Percentiles rank a stretch among this genome's conserved stretches.
phyloP scores from a whole-genome alignment of 2,797 vertebrate genomes.

The Melanogrammus aeglefinus region DNA sequence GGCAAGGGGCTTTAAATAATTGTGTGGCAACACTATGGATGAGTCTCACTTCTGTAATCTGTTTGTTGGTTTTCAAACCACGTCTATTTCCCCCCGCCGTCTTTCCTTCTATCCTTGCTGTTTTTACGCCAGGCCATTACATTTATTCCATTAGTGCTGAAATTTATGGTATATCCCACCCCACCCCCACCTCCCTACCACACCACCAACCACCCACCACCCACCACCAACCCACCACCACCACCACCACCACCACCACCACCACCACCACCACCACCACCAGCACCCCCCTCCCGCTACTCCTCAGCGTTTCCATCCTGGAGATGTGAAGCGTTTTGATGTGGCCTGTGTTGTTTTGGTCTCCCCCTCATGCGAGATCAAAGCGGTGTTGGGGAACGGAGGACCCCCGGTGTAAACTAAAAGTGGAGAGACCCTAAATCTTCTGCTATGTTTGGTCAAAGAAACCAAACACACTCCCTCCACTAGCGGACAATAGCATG shows the following conservation, averaged over 20 bases:
- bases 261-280: background rate
- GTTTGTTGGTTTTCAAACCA: background rate
- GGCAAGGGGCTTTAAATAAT: background rate
- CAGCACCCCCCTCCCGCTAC: background rate
- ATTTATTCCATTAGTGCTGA: constrained; percentile 6
- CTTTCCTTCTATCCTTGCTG: background rate
- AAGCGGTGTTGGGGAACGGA: constrained; percentile 32
- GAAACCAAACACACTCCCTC: too few species aligned
- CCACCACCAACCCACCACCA: constrained; percentile 12
- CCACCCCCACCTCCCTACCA: constrained; percentile 2
- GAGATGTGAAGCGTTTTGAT: constrained; percentile 52
- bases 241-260: background rate
- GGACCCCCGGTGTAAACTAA: background rate
- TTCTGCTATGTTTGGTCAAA: constrained; percentile 6
- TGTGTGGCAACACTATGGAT: background rate
- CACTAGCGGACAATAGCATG: too few species aligned
- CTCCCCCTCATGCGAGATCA: constrained; percentile 71
- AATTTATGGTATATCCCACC: constrained; percentile 1
- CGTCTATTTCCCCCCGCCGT: background rate
- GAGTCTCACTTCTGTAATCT: constrained; percentile 3
- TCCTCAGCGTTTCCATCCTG: constrained; percentile 25
- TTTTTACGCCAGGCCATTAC: constrained; percentile 1
- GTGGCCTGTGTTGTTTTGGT: constrained; percentile 61
- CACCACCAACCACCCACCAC: background rate
- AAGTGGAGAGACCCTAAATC: constrained; percentile 41